A percentile compares a stretch with the other conserved stretches of the same genome.
phyloP scores from a whole-genome alignment of 1,140 invertebrate genomes.

The Portunus trituberculatus region DNA sequence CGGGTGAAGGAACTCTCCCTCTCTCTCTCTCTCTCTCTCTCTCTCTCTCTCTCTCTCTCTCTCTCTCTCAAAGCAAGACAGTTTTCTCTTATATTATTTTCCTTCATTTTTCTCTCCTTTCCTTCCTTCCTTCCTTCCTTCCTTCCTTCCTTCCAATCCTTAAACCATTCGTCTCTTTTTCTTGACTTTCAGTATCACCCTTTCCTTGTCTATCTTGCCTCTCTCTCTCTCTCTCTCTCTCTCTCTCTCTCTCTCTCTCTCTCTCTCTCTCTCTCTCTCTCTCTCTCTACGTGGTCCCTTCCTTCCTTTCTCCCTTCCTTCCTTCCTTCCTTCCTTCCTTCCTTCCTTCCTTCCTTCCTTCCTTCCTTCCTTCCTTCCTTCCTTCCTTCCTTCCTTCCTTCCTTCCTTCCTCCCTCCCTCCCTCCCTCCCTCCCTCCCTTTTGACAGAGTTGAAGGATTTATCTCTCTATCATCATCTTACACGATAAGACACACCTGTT shows the following conservation, averaged over 20 bases:
- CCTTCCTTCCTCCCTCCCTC: neutral
- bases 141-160: neutral
- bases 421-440: neutral
- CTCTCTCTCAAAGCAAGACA: neutral
- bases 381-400: neutral
- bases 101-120: neutral
- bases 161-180: neutral
- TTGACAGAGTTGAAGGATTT: no score
- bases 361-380: neutral
- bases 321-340: neutral
- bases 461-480: neutral
- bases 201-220: neutral
- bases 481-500: neutral
- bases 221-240: neutral
- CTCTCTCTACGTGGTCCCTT: neutral
- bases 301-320: neutral
- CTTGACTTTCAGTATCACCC: neutral
- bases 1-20: neutral
- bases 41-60: neutral
- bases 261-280: neutral
- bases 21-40: slow-evolving; percentile 43
- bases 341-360: neutral
- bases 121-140: neutral
- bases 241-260: neutral
- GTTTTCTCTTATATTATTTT: neutral